Evolutionary conservation across 2,888 invertebrate species (phyloP), one percentile per base, ranked within the genome.

Genomic region (Andrena fulva): DNA sequence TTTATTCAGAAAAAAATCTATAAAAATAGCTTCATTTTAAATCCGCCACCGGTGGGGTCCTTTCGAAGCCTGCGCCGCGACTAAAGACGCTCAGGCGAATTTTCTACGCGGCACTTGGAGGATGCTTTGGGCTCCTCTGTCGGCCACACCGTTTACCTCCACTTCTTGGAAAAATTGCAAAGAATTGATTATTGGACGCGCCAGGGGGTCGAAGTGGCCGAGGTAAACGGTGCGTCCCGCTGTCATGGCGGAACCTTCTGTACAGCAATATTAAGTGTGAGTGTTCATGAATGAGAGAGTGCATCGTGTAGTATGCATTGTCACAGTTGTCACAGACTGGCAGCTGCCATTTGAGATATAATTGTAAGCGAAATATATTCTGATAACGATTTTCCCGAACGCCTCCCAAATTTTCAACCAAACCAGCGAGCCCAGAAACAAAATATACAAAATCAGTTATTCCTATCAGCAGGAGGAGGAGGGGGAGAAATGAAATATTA

Each of bases 351-450:
- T 69, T 62, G 42, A 75, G 50, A 42, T 59, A 69, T 59, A 63
- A 70, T 70, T 73, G 66, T 73, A 79, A 62, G 33, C 68, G 69
- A 86, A 86, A 86, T 87, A 86, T 84, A 86, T 84, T 84, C 78
- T 84, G 71, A 33, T 78, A 79, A 80, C 16, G 52, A 84, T 67
- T 75, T 75, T 77, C 64, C 35, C 7, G 29, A 31, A 20, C 24
- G 59, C 27, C 31, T 20, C 16, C 33, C 35, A 24, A 12, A 29
- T 27, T 62, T 50, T 31, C 20, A 24, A 24, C 56, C 12, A 12
- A 27, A 56, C 10, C 27, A 20, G 54, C 52, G 8, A 24, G 7
- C 1, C 20, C 20, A 7, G 2, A 54, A 24, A 10, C 10, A 35
- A 35, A 35, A 35, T 10, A 35, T 35, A 35, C 35, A 35, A 35